A percentile compares a stretch with the other conserved stretches of the same genome.
These are phyloP conservation scores for Drosophila lini DNA, from an alignment of 1,140 invertebrate genomes.

Conservation along the genomic window DNA sequence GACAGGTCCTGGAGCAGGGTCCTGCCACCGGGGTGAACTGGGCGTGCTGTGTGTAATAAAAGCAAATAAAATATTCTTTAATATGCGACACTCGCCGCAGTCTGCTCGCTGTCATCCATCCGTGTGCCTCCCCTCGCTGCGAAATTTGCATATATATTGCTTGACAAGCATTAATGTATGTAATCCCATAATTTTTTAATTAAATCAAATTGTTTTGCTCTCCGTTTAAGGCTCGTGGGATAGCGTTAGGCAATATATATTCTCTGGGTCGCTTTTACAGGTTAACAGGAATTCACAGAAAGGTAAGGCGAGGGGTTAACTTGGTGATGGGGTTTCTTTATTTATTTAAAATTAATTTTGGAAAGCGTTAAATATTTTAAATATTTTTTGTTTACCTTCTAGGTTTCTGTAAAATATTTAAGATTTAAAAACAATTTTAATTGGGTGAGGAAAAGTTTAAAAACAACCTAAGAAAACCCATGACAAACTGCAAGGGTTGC, in stretches of 20 bases:
- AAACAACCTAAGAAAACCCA: too few relatives aligned
- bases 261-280: background rate
- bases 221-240: conserved; percentile 38
- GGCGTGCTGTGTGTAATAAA: conserved; percentile 79
- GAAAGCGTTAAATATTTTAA: too few relatives aligned
- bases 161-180: conserved; percentile 82
- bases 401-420: too few relatives aligned
- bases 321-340: background rate
- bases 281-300: background rate
- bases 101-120: conserved; percentile 49
- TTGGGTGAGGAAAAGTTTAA: too few relatives aligned
- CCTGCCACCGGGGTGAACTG: conserved; percentile 55
- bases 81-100: conserved; percentile 78
- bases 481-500: too few relatives aligned
- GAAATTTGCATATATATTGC: conserved; percentile 83
- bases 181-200: conserved; percentile 84
- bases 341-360: background rate
- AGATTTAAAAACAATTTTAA: too few relatives aligned
- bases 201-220: conserved; percentile 80
- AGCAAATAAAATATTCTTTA: conserved; percentile 83
- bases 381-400: too few relatives aligned
- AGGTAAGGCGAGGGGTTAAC: background rate
- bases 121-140: conserved; percentile 29
- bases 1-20: background rate
- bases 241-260: conserved; percentile 17